Evolutionary conservation across 2,113 vertebrate genomes (phyloP).

Genomic region (Melanerpes aurifrons): DNA sequence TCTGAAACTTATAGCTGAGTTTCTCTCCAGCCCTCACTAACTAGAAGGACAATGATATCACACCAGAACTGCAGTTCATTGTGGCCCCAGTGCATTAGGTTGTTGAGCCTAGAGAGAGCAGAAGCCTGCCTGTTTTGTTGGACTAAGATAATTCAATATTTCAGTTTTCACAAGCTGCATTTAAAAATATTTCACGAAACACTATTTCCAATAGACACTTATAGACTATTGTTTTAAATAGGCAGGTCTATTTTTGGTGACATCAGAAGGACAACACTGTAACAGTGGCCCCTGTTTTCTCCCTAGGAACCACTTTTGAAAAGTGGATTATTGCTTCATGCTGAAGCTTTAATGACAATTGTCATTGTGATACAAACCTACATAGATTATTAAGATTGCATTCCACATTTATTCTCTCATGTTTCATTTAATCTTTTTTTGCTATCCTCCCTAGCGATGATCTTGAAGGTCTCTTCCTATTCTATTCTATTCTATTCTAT

Average conservation of each 20-base stretch:
- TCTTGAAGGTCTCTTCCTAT: too few species aligned
- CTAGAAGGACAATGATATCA: not conserved
- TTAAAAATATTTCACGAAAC: not conserved
- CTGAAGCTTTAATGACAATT: not conserved
- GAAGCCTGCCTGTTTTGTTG: not conserved
- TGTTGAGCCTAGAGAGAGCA: not conserved
- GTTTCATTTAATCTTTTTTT: not conserved
- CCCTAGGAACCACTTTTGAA: not conserved
- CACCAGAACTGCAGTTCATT: not conserved
- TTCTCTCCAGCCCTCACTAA: not conserved
- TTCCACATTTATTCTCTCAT: not conserved
- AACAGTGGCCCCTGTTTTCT: accelerated
- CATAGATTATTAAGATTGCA: not conserved
- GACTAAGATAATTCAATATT: not conserved
- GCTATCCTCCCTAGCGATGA: not conserved
- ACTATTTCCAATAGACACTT: not conserved
- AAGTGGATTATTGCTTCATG: not conserved
- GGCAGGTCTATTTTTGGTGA: not conserved
- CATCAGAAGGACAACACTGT: not conserved
- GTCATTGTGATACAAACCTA: not conserved
- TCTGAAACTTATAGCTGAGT: not conserved
- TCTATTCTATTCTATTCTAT: too few species aligned
- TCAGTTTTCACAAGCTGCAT: not conserved
- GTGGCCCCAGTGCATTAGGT: accelerated
- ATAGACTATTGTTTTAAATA: not conserved